Base-by-base conservation (phyloP, 1,140 invertebrate genomes). In the Eurosta solidaginis region DNA sequence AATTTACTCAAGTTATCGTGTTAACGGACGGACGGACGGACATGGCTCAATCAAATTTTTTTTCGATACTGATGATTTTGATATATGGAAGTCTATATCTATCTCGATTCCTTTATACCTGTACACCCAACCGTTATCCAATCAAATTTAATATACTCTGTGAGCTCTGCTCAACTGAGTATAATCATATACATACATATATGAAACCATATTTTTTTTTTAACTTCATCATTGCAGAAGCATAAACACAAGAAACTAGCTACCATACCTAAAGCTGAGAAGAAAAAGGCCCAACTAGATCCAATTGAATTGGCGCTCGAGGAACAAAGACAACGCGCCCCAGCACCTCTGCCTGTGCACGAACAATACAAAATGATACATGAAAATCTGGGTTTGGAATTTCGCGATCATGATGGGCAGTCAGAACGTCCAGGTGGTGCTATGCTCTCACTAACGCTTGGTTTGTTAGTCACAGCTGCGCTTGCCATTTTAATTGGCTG, bases 401-500 rank as follows among this genome's bases (percentile, higher is more conserved):
- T 83, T 82, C 87, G 82, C 79, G 89, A 81, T 80, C 90, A 91
- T 80, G 92, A 93, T 81, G 91, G 91, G 4, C 89, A 92, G 75
- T 90, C 91, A 78, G 91, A 91, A 81, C 91, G 89, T 74, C 94
- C 94, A 10, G 92, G 91, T 78, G 95, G 96, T 49, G 96, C 96
- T 1, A 92, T 97, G 20, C 91, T 97, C 81, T 95, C 96, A 0
- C 89, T 97, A 49, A 93, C 94, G 12, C 89, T 96, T 81, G 90
- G 90, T 22, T 82, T 91, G n/a, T 84, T 88, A 9, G 88, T 89
- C 1, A 91, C 93, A 0, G 89, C 90, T 1, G 90, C 94, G n/a
- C 90, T 95, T 84, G 89, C 93, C 27, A 91, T 95, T 10, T 89
- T 98, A 80, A 93, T 96, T 79, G 94, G 92, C 7, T 98, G 96